A percentile compares a stretch with the other conserved stretches of the same genome.
Evolutionary conservation across 2,113 vertebrate genomes (phyloP).

Genomic region (Pao palembangensis): DNA sequence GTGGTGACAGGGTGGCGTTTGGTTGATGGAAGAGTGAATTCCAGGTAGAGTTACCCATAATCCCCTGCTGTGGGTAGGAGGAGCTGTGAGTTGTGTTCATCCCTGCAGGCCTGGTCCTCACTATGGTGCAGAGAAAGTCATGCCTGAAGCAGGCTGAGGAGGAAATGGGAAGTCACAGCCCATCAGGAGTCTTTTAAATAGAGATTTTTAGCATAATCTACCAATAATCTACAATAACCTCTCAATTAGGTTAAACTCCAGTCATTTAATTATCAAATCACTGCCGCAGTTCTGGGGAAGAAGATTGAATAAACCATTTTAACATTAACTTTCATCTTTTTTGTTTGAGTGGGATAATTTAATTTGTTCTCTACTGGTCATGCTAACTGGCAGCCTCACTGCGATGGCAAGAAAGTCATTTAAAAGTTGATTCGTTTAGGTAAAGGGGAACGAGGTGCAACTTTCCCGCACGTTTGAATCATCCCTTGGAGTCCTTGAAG

Average conservation of each 20-base stretch:
- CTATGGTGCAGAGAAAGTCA: slow-evolving; percentile 7
- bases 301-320: no score
- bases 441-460: no score
- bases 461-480: no score
- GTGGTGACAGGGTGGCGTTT: slow-evolving; percentile 47
- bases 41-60: slow-evolving; percentile 53
- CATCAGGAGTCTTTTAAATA: background rate
- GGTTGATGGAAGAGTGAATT: slow-evolving; percentile 30
- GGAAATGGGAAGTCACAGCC: background rate
- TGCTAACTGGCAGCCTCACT: background rate
- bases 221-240: no score
- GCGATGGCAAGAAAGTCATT: no score
- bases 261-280: background rate
- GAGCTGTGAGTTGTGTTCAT: slow-evolving; percentile 51
- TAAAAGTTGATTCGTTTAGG: no score
- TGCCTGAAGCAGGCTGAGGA: slow-evolving; percentile 28
- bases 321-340: background rate
- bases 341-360: background rate
- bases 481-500: no score
- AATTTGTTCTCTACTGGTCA: background rate
- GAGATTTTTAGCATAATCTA: no score
- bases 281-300: no score
- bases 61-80: slow-evolving; percentile 32
- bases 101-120: slow-evolving; percentile 33
- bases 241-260: no score